phyloP scores from a whole-genome alignment of 2,113 vertebrate genomes.

The Poicephalus meyeri region DNA sequence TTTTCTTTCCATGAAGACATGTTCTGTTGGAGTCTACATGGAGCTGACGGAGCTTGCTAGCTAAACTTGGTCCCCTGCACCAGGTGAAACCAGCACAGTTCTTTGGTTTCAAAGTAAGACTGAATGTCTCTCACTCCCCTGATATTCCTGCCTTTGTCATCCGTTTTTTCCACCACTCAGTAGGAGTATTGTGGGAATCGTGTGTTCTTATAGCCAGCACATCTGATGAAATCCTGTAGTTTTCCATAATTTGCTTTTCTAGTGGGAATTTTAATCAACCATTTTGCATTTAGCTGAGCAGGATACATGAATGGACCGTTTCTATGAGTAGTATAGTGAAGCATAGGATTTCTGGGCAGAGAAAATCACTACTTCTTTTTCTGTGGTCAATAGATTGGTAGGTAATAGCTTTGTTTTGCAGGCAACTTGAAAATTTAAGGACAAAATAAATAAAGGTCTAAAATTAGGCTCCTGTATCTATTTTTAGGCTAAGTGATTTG shows the following conservation, averaged over 20 bases:
- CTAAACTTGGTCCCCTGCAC: background rate
- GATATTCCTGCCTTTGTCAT: background rate
- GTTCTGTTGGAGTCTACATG: background rate
- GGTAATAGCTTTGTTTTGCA: background rate
- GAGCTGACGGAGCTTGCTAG: background rate
- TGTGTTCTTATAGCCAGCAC: background rate
- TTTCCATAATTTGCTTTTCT: constrained; percentile 4
- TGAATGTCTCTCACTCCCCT: background rate
- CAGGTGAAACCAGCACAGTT: background rate
- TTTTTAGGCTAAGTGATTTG: background rate
- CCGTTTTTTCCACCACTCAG: background rate
- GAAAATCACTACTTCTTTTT: background rate
- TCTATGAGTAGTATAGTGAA: background rate
- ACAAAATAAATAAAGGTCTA: background rate
- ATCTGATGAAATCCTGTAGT: background rate
- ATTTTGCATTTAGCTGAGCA: background rate
- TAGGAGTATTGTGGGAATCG: background rate
- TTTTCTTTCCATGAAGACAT: background rate
- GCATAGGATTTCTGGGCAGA: background rate
- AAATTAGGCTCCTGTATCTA: background rate
- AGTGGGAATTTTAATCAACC: background rate
- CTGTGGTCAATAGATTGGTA: background rate
- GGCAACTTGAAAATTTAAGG: background rate
- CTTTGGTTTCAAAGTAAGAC: background rate
- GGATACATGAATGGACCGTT: background rate